Conservation (phyloP, 2,797 vertebrate species). For the Falco berigora region DNA sequence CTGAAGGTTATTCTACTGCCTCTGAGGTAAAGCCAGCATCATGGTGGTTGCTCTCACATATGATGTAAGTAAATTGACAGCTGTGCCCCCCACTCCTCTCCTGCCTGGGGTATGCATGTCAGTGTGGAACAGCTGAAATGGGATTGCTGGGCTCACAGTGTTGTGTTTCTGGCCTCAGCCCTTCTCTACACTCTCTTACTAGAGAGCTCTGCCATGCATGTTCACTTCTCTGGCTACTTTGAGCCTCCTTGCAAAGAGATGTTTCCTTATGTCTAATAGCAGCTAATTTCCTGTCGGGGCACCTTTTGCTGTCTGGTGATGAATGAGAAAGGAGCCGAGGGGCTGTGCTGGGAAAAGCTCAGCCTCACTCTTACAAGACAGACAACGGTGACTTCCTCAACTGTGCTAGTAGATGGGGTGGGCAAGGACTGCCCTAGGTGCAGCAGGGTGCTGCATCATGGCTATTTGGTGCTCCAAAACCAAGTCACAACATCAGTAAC, state of each 20-base stretch:
- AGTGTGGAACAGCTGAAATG: fast-evolving
- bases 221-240: neutral
- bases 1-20: neutral
- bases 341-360: neutral
- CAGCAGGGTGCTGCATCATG: neutral
- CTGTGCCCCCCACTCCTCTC: neutral
- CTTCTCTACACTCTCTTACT: neutral
- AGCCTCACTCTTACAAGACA: neutral
- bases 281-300: neutral
- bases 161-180: neutral
- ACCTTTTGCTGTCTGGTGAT: neutral
- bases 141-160: neutral
- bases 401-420: neutral
- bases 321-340: neutral
- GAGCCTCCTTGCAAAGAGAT: neutral
- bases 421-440: neutral
- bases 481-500: neutral
- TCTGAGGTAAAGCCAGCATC: neutral
- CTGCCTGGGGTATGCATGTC: fast-evolving
- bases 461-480: neutral
- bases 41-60: neutral
- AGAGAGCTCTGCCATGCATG: neutral
- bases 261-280: neutral
- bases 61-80: neutral
- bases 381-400: neutral